Evolutionary conservation across 2,113 vertebrate species (phyloP).

Genomic region (Macrotis lagotis): DNA sequence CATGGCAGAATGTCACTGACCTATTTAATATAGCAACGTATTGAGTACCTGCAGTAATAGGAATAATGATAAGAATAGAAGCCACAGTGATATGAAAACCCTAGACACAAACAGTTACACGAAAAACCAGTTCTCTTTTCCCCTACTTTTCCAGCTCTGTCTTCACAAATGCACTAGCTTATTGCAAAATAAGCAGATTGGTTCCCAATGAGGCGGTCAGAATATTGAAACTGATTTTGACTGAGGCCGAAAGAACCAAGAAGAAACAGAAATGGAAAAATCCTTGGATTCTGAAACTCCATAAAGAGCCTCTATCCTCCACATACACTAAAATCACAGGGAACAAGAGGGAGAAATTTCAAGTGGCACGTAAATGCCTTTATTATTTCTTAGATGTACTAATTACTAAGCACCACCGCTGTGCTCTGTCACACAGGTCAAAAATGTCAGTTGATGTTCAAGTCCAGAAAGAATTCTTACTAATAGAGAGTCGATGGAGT

Average conservation of each 20-base stretch:
- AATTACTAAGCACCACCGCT: slow-evolving; percentile 22
- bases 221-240: slow-evolving; percentile 29
- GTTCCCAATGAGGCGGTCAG: neutral
- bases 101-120: neutral
- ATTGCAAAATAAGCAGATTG: neutral
- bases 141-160: neutral
- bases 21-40: too few relatives aligned
- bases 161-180: neutral
- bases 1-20: too few relatives aligned
- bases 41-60: too few relatives aligned
- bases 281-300: slow-evolving; percentile 21
- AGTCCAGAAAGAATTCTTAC: neutral
- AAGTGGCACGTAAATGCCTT: slow-evolving; percentile 30
- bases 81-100: too few relatives aligned
- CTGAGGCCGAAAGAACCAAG: slow-evolving; percentile 24
- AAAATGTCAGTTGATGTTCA: neutral
- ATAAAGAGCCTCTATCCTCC: slow-evolving; percentile 36
- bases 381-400: slow-evolving; percentile 50
- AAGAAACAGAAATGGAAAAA: slow-evolving; percentile 53
- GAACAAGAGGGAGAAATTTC: slow-evolving; percentile 38
- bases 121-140: neutral
- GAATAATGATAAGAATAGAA: too few relatives aligned
- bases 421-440: neutral
- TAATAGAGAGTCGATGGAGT: neutral
- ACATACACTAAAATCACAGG: slow-evolving; percentile 14